Base-by-base conservation (phyloP, 2,113 vertebrate genomes). In the Thryonomys swinderianus region DNA sequence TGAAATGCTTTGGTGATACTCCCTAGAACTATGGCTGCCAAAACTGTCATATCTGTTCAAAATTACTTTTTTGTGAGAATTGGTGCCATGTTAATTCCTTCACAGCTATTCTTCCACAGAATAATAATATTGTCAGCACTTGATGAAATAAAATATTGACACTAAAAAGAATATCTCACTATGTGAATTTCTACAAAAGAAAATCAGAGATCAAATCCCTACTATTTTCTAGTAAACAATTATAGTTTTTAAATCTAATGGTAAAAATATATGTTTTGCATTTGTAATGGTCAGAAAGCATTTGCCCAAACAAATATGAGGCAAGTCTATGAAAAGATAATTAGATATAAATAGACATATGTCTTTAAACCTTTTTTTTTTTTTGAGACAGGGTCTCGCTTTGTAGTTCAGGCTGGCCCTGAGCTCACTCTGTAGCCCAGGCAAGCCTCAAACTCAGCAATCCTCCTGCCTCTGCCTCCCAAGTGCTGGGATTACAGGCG, bases 31-130 rank as follows among this genome's bases (percentile, higher is more conserved):
- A 62, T 53, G 32, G 42, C 67, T 85, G n/a, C 95, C 90, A 95
- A 94, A 96, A 71, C 74, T 95, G 83, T 97, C 93, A 80, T 66
- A 92, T 71, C 78, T 34, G 2, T 78, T 96, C 84, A 96, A 96
- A 88, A 96, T 85, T 87, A 88, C 57, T 95, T 93, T 91, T 91
- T 37, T 21, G 12, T 87, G 48, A 95, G 59, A 94, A 84, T 91
- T 95, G 86, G 53, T 91, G 62, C 90, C 91, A 81, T 78, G 76
- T 90, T 91, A 96, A 96, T 90, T 95, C 93, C 83, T 83, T 93
- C 83, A 95, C 73, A 73, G 51, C 69, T 95, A 48, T 90, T 89
- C 73, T 93, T 92, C 66, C 66, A 51, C 48, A 81, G 71, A 96
- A 88, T 81, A 86, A 86, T 76, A 96, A 88, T 67, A 84, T 79